Conservation (phyloP, 2,888 invertebrate species). For the Epirrita christyi region DNA sequence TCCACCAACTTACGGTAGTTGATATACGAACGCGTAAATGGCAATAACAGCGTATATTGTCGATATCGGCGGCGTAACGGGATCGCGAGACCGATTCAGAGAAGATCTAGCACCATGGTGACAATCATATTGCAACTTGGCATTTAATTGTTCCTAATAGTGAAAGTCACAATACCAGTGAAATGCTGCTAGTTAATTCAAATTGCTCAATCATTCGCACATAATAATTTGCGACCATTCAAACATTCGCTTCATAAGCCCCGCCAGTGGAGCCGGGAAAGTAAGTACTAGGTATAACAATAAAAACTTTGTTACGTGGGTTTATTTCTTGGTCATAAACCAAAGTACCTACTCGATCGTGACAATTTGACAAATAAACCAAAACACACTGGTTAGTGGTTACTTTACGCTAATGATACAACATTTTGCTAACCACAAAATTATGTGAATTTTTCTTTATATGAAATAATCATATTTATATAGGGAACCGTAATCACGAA, state of each 20-base stretch:
- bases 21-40: slow-evolving; percentile 38
- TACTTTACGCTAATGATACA: slow-evolving; percentile 34
- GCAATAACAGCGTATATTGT: slow-evolving; percentile 32
- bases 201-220: slow-evolving; percentile 26
- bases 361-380: slow-evolving; percentile 37
- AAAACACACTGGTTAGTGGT: slow-evolving; percentile 31
- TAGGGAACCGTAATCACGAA: slow-evolving; percentile 20
- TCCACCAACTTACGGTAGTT: slow-evolving; percentile 37
- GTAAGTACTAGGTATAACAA: slow-evolving; percentile 31
- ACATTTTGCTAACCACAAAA: slow-evolving; percentile 5
- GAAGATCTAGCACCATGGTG: slow-evolving; percentile 31
- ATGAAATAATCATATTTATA: slow-evolving; percentile 1
- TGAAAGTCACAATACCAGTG: slow-evolving; percentile 7
- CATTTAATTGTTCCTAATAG: slow-evolving; percentile 12
- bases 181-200: slow-evolving; percentile 11
- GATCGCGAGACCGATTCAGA: slow-evolving; percentile 33
- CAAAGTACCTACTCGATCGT: slow-evolving; percentile 29
- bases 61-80: slow-evolving; percentile 34
- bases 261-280: slow-evolving; percentile 29
- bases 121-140: neutral
- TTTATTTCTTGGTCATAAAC: slow-evolving; percentile 34
- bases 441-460: slow-evolving; percentile 15
- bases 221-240: slow-evolving; percentile 21
- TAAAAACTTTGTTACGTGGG: slow-evolving; percentile 34
- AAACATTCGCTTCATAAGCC: slow-evolving; percentile 30